Conservation (phyloP, 1,140 invertebrate species). For the Steinernema feltiae region DNA sequence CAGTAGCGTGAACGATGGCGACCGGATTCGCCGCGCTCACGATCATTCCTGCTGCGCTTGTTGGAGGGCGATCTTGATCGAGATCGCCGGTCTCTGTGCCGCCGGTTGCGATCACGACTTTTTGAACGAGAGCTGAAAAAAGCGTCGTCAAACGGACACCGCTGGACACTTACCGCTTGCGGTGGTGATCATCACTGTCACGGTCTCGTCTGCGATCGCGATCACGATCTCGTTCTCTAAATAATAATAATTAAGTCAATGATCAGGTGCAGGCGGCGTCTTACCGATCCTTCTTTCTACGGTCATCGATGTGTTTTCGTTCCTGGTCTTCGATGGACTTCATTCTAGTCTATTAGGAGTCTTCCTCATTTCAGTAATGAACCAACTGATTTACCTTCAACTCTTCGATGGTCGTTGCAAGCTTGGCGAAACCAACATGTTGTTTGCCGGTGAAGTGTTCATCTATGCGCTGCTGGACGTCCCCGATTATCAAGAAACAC, state of each 20-base stretch:
- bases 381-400: too few species aligned
- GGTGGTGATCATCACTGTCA: background rate
- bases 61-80: background rate
- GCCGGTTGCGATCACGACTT: background rate
- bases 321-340: background rate
- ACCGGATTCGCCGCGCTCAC: background rate
- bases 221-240: background rate
- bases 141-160: background rate
- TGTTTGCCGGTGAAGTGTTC: slow-evolving; percentile 74
- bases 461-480: slow-evolving; percentile 91
- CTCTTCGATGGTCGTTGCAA: background rate
- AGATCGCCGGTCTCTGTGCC: background rate
- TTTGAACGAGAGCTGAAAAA: background rate
- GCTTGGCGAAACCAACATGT: background rate
- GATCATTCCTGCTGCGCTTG: background rate
- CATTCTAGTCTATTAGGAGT: background rate
- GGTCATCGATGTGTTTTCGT: background rate
- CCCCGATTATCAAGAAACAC: slow-evolving; percentile 90
- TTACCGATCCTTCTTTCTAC: background rate
- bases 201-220: background rate
- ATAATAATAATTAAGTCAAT: background rate
- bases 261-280: background rate
- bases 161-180: background rate
- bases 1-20: background rate
- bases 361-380: too few species aligned